Evolutionary conservation across 2,113 vertebrate species (phyloP).

Genomic region (Trogon surrucura): DNA sequence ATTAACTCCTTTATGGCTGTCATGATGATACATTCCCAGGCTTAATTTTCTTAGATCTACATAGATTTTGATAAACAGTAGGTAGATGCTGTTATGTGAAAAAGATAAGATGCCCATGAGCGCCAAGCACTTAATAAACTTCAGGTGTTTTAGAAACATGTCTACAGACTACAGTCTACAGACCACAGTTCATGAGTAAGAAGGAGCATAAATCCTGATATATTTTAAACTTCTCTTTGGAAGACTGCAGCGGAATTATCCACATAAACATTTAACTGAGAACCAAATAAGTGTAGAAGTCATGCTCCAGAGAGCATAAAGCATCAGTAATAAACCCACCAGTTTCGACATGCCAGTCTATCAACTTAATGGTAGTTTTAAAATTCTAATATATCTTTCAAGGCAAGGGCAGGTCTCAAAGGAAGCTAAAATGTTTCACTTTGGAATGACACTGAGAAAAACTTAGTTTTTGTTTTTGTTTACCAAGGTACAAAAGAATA

Average conservation of each 20-base stretch:
- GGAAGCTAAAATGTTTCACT: not conserved
- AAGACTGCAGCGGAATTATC: constrained; percentile 9
- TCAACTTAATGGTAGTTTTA: not conserved
- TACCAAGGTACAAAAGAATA: not conserved
- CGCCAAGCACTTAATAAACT: not conserved
- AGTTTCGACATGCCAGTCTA: not conserved
- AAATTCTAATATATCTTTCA: not conserved
- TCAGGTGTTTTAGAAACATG: not conserved
- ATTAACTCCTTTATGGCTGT: not conserved
- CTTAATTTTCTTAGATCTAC: not conserved
- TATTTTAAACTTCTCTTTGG: not conserved
- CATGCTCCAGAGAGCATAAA: constrained; percentile 56
- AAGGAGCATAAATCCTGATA: not conserved
- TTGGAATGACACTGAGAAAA: constrained; percentile 9
- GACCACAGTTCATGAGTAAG: constrained; percentile 2
- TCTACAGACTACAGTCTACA: not conserved
- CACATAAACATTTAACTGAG: not conserved
- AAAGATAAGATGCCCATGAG: not conserved
- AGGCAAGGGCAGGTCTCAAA: constrained; percentile 13
- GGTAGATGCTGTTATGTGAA: not conserved
- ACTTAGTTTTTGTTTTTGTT: constrained; percentile 29
- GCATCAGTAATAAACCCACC: constrained; percentile 9
- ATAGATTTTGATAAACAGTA: not conserved
- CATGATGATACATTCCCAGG: not conserved
- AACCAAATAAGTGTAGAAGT: constrained; percentile 31